Conservation (phyloP, 2,888 invertebrate species). For the Megalurothrips usitatus region DNA sequence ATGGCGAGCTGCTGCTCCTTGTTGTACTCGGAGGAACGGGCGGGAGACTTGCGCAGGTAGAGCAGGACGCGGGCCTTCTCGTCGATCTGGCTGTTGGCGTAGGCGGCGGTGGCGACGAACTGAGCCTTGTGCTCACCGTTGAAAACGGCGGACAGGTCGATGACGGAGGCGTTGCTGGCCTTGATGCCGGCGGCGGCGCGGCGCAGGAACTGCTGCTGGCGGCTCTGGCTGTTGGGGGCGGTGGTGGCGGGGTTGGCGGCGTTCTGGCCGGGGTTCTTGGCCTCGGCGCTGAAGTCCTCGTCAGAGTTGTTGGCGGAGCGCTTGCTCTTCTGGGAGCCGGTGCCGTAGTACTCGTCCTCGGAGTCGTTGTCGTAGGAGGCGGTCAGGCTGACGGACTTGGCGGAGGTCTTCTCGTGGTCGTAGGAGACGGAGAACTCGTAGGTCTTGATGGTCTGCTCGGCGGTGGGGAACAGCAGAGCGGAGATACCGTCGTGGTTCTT, state of each 20-base stretch:
- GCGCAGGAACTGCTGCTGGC: slow-evolving; percentile 53
- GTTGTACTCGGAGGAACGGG: slow-evolving; percentile 38
- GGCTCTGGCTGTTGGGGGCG: slow-evolving; percentile 48
- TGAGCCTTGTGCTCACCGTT: slow-evolving; percentile 52
- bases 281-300: slow-evolving; percentile 28
- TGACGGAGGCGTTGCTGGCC: slow-evolving; percentile 49
- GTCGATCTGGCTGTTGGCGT: slow-evolving; percentile 55
- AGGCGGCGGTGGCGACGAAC: slow-evolving; percentile 53
- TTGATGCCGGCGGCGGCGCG: slow-evolving; percentile 55
- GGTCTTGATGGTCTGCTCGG: slow-evolving; percentile 48
- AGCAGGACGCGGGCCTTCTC: slow-evolving; percentile 52
- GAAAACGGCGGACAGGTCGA: slow-evolving; percentile 55
- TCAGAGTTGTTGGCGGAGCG: slow-evolving; percentile 34
- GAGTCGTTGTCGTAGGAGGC: slow-evolving; percentile 43
- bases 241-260: slow-evolving; percentile 28
- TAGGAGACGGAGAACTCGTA: slow-evolving; percentile 52
- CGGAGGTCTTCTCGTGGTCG: slow-evolving; percentile 50
- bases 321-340: slow-evolving; percentile 29
- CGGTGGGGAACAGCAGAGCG: slow-evolving; percentile 41
- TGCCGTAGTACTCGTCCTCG: slow-evolving; percentile 36
- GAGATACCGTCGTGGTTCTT: slow-evolving; percentile 41
- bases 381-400: slow-evolving; percentile 48
- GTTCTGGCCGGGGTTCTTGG: too few relatives aligned
- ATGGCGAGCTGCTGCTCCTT: slow-evolving; percentile 51
- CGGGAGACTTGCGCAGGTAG: slow-evolving; percentile 49